Base-by-base conservation (phyloP, 2,888 invertebrate species). In the Temnothorax ravouxi region DNA sequence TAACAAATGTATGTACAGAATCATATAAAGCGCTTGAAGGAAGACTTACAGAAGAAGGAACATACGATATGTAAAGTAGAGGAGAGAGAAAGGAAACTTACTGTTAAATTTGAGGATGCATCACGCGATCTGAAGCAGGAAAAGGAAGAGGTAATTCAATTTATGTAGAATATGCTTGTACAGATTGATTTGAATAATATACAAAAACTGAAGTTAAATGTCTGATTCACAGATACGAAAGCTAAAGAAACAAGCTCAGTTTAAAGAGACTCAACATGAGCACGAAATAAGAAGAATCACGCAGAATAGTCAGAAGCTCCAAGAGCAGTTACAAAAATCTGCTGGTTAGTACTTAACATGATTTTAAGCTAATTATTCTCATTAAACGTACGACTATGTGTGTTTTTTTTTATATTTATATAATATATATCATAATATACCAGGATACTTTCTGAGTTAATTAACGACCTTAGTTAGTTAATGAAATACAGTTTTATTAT, bases 191-290 rank as follows among this genome's bases (percentile, higher is more conserved):
- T 44, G 44, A 44, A 47, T 47, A 41, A 41, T 75, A 5, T 15
- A n/a, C 9, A 21, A 56, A 15, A 18, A 56, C 8, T 62, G 1
- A 25, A 44, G 6, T 44, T 44, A 56, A 79, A 79, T 6, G 8
- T 44, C 15, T 18, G 4, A 71, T 29, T 50, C 64, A 38, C 25
- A 92, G 92, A 85, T 84, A 21, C 76, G 86, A 2, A 92, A 92
- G 67, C 75, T 92, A 83, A 87, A 83, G 52, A 93, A 93, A 83
- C 91, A 92, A 67, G 85, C 87, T 13, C 90, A 88, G 52, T 93
- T 92, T 0, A 92, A 91, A 76, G 91, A 93, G 18, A 83, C 76
- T 81, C 92, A 92, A 80, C 92, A 92, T 69, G 87, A 91, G 13
- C 92, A 92, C 56, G 91, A 92, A 81, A n/a, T 92, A 29, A 90